These are phyloP conservation scores for Stegodyphus mimosarum DNA, from an alignment of 1,140 invertebrate genomes.

Conservation along the genomic window DNA sequence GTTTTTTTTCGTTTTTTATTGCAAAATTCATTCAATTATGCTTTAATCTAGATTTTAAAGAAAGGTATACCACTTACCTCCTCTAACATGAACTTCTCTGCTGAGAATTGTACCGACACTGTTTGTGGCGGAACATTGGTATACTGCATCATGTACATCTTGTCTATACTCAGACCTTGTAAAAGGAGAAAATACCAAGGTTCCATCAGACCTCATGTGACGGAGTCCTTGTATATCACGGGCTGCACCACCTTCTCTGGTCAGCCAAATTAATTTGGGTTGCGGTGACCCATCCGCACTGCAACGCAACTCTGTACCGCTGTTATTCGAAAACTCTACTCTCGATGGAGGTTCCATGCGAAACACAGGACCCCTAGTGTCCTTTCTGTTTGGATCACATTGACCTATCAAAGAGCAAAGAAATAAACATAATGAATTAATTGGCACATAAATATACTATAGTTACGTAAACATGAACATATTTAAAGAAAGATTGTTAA, in stretches of 20 bases:
- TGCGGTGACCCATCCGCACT: conserved; percentile 85
- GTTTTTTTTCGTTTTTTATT: too few relatives aligned
- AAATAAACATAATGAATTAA: not conserved
- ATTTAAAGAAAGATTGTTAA: too few relatives aligned
- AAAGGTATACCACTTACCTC: conserved; percentile 76
- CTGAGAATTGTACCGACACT: conserved; percentile 81
- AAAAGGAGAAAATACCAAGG: conserved; percentile 67
- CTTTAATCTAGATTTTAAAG: too few relatives aligned
- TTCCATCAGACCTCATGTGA: conserved; percentile 71
- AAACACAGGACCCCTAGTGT: not conserved
- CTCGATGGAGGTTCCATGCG: not conserved
- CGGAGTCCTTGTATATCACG: conserved; percentile 78
- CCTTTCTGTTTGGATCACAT: not conserved
- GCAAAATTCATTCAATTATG: too few relatives aligned
- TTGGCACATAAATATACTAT: too few relatives aligned
- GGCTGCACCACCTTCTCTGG: conserved; percentile 74
- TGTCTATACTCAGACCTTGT: conserved; percentile 69
- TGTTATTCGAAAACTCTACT: conserved; percentile 16
- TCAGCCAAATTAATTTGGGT: conserved; percentile 85
- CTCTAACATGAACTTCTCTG: conserved; percentile 82
- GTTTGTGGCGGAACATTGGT: conserved; percentile 79
- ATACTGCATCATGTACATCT: conserved; percentile 70
- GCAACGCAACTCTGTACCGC: conserved; percentile 74
- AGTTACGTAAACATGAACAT: too few relatives aligned
- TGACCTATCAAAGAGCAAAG: not conserved